These are phyloP conservation scores for Gambusia affinis DNA, from an alignment of 2,113 vertebrate genomes.

Conservation along the genomic window DNA sequence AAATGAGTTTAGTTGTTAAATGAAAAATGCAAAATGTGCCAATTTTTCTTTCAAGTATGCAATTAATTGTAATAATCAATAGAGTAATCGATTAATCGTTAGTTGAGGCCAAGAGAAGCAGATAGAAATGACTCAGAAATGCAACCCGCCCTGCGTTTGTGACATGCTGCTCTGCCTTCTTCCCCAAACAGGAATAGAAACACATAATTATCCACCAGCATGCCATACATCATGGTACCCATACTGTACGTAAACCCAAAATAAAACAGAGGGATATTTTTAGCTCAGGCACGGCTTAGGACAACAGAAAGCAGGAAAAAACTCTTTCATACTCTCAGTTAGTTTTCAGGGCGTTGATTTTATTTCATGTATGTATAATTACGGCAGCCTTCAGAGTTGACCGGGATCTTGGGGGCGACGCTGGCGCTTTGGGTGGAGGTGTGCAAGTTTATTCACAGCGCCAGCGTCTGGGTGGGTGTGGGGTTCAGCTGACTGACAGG, in stretches of 20 bases:
- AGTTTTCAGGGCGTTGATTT: slow-evolving; percentile 32
- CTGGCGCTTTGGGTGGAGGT: slow-evolving; percentile 24
- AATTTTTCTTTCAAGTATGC: no score
- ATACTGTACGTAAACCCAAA: slow-evolving; percentile 47
- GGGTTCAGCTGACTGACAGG: slow-evolving; percentile 52
- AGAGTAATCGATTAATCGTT: no score
- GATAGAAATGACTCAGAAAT: slow-evolving; percentile 1
- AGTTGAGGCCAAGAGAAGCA: not conserved
- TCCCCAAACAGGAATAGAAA: slow-evolving; percentile 41
- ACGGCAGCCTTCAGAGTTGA: slow-evolving; percentile 31
- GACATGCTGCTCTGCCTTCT: not conserved
- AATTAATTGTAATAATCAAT: no score
- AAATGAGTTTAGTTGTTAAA: no score
- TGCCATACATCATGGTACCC: slow-evolving; percentile 37
- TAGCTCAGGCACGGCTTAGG: slow-evolving; percentile 23
- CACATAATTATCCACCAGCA: slow-evolving; percentile 59
- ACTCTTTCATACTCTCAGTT: slow-evolving; percentile 10
- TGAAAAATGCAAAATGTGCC: no score
- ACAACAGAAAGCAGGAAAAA: slow-evolving; percentile 16
- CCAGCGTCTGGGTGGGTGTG: slow-evolving; percentile 32
- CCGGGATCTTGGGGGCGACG: slow-evolving; percentile 17
- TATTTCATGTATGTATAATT: slow-evolving; percentile 42
- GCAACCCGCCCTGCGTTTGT: slow-evolving; percentile 10
- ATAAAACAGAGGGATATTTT: slow-evolving; percentile 49
- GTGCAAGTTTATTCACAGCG: slow-evolving; percentile 34